Evolutionary conservation across 2,797 vertebrate species (phyloP), one percentile per base, ranked within the genome.

Genomic region (Etheostoma nigrum): DNA sequence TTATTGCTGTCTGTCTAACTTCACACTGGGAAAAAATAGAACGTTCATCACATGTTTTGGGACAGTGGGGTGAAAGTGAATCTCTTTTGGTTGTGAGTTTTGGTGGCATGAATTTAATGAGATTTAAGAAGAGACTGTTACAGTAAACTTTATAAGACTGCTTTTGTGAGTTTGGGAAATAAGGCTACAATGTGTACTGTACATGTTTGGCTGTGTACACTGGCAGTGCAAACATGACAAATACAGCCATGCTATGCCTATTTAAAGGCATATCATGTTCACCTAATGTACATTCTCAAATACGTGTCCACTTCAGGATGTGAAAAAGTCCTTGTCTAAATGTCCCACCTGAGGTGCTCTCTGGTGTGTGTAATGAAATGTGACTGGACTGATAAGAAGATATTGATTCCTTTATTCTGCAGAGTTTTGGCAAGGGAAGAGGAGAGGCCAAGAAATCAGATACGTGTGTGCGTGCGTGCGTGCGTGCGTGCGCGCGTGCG

Each of bases 331-430:
- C 6, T 30, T 30, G 30, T 30, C 30, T 6, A 30, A 40, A 40
- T 36, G 36, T 10, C 36, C 36, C 9, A 36, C 36, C 36, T 3
- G 0, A 36, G 33, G 36, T 36, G 5, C 30, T 30, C 30, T 5
- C 5, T 30, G 30, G 30, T 30, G 30, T 30, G 30, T 30, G 30
- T 77, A 73, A 63, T 64, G 48, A 69, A 75, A 84, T 60, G 84
- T 86, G 85, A 83, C 76, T 53, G 25, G 69, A 87, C 80, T 86
- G 76, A 84, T 85, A 64, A 88, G 48, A 72, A 85, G 71, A 75
- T 63, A 86, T 86, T 44, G 68, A 87, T 79, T 84, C 61, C 47
- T 83, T 74, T 63, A 55, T 83, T 72, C 68, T 86, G 81, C 65
- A 64, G 75, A 81, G 70, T 80, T 82, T 73, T 69, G 81, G 19